These are phyloP conservation scores for Andrena flavipes DNA, from an alignment of 2,888 invertebrate species.

Conservation along the genomic window DNA sequence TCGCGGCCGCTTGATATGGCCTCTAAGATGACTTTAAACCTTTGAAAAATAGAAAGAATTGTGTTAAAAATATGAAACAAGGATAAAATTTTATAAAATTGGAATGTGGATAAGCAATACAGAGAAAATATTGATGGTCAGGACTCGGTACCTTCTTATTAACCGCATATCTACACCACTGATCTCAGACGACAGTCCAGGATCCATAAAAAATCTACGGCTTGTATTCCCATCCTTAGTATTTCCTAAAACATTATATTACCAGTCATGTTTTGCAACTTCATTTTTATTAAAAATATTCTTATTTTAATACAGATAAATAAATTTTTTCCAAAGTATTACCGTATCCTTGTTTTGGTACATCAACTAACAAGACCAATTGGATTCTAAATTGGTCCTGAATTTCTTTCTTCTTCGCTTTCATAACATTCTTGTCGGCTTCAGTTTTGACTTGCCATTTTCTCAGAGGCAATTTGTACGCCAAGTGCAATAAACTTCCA, in stretches of 20 bases:
- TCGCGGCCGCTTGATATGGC: no score
- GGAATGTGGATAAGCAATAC: no score
- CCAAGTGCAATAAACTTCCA: background rate
- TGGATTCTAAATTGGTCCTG: background rate
- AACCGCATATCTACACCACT: slow-evolving; percentile 24
- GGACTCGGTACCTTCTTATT: no score
- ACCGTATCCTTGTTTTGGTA: background rate
- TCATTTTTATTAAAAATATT: no score
- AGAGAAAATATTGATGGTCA: no score
- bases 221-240: background rate
- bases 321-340: background rate
- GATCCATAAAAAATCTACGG: background rate
- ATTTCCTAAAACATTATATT: no score
- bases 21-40: no score
- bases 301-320: no score
- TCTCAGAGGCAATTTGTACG: background rate
- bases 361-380: background rate
- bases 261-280: no score
- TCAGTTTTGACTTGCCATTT: background rate
- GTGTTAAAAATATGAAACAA: no score
- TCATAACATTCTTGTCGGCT: background rate
- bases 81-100: no score
- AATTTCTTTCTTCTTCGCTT: background rate
- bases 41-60: no score
- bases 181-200: background rate